phyloP scores from a whole-genome alignment of 2,888 invertebrate species.

The Cepaea hortensis region DNA sequence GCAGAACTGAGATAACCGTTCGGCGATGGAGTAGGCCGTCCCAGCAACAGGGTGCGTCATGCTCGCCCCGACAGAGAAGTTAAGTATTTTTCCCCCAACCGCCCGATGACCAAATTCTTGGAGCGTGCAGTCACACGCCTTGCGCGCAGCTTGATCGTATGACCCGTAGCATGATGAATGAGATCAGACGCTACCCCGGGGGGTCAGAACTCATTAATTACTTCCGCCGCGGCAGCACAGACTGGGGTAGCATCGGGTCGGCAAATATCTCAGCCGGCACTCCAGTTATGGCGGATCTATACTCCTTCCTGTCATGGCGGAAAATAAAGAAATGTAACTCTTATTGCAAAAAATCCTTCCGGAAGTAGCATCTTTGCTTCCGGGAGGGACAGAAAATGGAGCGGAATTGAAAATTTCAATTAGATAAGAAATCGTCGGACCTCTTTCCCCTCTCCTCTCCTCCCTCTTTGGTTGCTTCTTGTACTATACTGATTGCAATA shows the following conservation, averaged over 20 bases:
- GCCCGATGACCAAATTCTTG: background rate
- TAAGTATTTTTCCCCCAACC: too few species aligned
- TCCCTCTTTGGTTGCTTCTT: background rate
- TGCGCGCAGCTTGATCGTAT: constrained; percentile 25
- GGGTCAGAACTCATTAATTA: constrained; percentile 49
- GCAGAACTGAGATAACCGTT: too few species aligned
- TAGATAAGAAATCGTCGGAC: constrained; percentile 35
- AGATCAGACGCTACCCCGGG: constrained; percentile 36
- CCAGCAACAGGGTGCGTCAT: background rate
- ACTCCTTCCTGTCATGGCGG: constrained; percentile 21
- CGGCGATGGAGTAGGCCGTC: too few species aligned
- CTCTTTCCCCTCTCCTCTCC: background rate
- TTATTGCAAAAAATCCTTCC: constrained; percentile 26
- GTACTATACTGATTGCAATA: constrained; percentile 35
- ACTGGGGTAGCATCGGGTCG: constrained; percentile 39
- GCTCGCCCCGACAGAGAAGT: background rate
- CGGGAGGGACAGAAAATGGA: constrained; percentile 16
- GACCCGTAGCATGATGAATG: constrained; percentile 45
- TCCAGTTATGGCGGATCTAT: constrained; percentile 42
- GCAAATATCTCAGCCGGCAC: constrained; percentile 29
- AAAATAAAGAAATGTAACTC: constrained; percentile 28
- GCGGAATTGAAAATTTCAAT: constrained; percentile 42
- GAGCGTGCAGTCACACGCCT: constrained; percentile 34
- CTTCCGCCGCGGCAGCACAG: constrained; percentile 28
- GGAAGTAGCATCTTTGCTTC: constrained; percentile 1